Evolutionary conservation across 2,888 invertebrate genomes (phyloP).

Genomic region (Tuta absoluta): DNA sequence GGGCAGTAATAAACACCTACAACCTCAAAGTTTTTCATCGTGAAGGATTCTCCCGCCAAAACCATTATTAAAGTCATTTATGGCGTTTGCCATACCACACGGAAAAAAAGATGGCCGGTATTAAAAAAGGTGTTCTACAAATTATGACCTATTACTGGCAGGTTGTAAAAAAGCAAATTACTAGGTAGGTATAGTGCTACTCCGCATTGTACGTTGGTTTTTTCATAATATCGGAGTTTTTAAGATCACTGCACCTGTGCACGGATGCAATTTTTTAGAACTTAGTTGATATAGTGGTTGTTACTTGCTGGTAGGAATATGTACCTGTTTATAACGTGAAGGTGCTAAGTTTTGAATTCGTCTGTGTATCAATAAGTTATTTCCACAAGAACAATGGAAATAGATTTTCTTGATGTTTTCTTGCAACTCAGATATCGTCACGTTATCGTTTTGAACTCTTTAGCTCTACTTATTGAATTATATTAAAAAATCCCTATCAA

Average conservation of each 20-base stretch:
- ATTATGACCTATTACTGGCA: conserved; percentile 34
- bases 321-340: no score
- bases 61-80: conserved; percentile 21
- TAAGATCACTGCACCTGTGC: conserved; percentile 4
- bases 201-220: neutral
- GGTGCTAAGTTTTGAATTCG: no score
- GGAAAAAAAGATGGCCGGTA: conserved; percentile 9
- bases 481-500: no score
- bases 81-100: conserved; percentile 23
- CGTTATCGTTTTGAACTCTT: no score
- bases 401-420: no score
- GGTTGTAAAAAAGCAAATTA: conserved; percentile 32
- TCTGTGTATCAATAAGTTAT: no score
- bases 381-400: no score
- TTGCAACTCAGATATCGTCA: no score
- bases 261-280: neutral
- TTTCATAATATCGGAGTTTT: conserved; percentile 15
- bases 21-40: conserved; percentile 9
- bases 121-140: conserved; percentile 31
- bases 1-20: neutral
- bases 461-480: no score
- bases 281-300: conserved; percentile 1
- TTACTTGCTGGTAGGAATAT: neutral
- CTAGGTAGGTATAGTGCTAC: conserved; percentile 14
- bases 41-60: conserved; percentile 1